Evolutionary conservation across 1,140 invertebrate genomes (phyloP).

Genomic region (Melitaea cinxia): DNA sequence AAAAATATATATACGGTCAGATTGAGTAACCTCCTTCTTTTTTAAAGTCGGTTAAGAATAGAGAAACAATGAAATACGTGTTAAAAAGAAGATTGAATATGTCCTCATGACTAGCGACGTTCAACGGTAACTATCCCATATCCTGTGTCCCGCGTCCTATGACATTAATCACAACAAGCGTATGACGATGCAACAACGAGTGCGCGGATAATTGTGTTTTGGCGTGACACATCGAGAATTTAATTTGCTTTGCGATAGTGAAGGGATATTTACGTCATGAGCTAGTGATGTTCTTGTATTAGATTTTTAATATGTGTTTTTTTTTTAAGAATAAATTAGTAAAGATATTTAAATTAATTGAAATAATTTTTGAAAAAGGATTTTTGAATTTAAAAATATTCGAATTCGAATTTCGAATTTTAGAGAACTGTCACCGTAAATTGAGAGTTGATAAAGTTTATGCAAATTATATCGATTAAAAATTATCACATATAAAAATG

Average conservation of each 20-base stretch:
- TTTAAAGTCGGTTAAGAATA: background rate
- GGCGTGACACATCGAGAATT: slow-evolving; percentile 20
- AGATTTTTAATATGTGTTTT: background rate
- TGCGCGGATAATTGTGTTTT: slow-evolving; percentile 14
- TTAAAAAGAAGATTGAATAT: background rate
- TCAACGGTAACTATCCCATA: background rate
- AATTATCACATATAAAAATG: too few relatives aligned
- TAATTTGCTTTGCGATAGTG: slow-evolving; percentile 8
- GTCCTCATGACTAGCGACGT: slow-evolving; percentile 1
- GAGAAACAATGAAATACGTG: background rate
- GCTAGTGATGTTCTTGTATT: background rate
- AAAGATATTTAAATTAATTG: too few relatives aligned
- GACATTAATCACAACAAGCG: slow-evolving; percentile 7
- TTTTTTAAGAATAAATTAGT: too few relatives aligned
- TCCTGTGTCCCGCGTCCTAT: background rate
- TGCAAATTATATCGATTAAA: too few relatives aligned
- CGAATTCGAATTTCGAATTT: too few relatives aligned
- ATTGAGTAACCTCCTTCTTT: too few relatives aligned
- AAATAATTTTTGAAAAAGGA: too few relatives aligned
- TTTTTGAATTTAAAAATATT: too few relatives aligned
- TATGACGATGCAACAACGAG: slow-evolving; percentile 12
- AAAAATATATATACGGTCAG: too few relatives aligned
- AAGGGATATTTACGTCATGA: background rate
- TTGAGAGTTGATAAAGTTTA: too few relatives aligned
- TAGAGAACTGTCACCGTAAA: too few relatives aligned